Evolutionary conservation across 2,888 invertebrate species (phyloP).

Genomic region (Anthophora plumipes): DNA sequence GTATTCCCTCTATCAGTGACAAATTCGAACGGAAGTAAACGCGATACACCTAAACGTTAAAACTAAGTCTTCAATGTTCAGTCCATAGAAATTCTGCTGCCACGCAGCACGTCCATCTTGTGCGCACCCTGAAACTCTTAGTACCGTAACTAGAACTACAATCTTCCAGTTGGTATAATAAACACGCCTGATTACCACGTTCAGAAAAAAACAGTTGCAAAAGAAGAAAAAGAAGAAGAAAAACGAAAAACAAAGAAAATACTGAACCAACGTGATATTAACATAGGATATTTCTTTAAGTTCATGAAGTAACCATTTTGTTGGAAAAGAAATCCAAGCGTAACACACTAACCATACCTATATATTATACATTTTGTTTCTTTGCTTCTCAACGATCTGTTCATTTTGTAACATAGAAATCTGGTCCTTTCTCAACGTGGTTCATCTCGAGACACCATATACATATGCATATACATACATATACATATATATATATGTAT

Average conservation of each 20-base stretch:
- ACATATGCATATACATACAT: too few relatives aligned
- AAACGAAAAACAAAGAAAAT: background rate
- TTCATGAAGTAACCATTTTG: too few relatives aligned
- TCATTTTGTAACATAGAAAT: background rate
- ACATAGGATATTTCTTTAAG: too few relatives aligned
- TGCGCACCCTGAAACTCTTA: slow-evolving; percentile 9
- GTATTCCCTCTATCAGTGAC: background rate
- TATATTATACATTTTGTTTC: too few relatives aligned
- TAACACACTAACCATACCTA: too few relatives aligned
- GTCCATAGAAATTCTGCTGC: slow-evolving; percentile 61
- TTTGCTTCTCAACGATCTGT: background rate
- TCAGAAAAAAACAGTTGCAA: background rate
- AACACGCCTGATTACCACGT: background rate
- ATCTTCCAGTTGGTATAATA: background rate
- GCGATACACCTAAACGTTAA: slow-evolving; percentile 50
- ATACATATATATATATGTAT: too few relatives aligned
- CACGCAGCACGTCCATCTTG: slow-evolving; percentile 11
- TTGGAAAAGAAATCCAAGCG: too few relatives aligned
- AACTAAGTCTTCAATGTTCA: slow-evolving; percentile 69
- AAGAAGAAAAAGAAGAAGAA: background rate
- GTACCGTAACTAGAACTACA: slow-evolving; percentile 60
- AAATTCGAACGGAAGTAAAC: slow-evolving; percentile 4
- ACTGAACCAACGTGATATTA: slow-evolving; percentile 14
- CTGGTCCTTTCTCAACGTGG: background rate
- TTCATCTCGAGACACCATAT: background rate